Base-by-base conservation (phyloP, 2,888 invertebrate genomes). In the Cephus sareptanus region DNA sequence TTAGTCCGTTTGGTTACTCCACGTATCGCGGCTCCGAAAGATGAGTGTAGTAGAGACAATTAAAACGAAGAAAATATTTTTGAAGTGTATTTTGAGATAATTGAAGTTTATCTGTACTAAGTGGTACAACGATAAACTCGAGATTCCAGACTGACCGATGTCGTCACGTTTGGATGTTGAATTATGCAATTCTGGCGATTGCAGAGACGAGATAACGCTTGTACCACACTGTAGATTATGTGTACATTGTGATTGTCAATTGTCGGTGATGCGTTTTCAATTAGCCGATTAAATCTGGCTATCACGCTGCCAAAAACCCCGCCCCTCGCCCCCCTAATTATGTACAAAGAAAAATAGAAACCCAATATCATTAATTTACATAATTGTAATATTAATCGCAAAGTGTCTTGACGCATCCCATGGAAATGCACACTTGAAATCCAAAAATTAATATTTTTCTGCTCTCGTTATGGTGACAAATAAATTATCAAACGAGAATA, bases 1-100 rank as follows among this genome's bases (percentile, higher is more conserved):
- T 97, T 34, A 96, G 94, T 85, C 96, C 96, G 0, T 96, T 93
- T 90, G 95, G 96, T 31, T 97, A 96, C 87, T 94, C 96, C 0
- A 96, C 96, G 0, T 96, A 96, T 89, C 93, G 95, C 85, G 96
- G 96, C 77, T 93, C 94, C 84, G 95, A 93, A 91, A 84, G 85
- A 56, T 56, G 56, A 56, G 56, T 23, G 23, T 56, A 23, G 3
- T 56, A 56, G 56, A 56, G 56, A 56, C 56, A 56, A 56, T 56
- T 56, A 56, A 56, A 56, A 23, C 0, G 9, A 56, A 56, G 56
- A 56, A 56, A 56, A 56, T 56, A 56, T 56, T 56, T 56, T 56
- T 56, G 23, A 56, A 23, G 56, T 56, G 9, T 56, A 56, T 56
- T 56, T 56, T 56, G 23, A 56, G 56, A 56, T 56, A 56, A 56